phyloP scores from a whole-genome alignment of 2,797 vertebrate species.

The Gambusia yucatana region DNA sequence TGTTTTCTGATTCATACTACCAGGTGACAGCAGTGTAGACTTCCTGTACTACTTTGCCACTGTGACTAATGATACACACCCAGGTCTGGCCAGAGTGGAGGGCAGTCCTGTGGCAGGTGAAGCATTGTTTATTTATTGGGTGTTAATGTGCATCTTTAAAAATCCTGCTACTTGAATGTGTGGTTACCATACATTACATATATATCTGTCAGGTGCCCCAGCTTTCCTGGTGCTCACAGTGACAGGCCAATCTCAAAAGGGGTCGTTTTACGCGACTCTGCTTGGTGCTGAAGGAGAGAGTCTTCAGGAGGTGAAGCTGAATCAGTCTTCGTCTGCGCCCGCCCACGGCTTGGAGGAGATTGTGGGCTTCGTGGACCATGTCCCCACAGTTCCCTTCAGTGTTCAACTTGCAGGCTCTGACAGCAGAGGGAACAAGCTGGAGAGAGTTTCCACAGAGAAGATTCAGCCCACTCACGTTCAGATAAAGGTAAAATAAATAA shows the following conservation, averaged over 20 bases:
- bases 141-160: background rate
- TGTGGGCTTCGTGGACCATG: conserved; percentile 72
- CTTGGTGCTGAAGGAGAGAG: conserved; percentile 71
- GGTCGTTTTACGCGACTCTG: conserved; percentile 76
- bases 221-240: conserved; percentile 83
- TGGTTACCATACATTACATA: background rate
- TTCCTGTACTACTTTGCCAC: conserved; percentile 89
- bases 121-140: background rate
- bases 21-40: conserved; percentile 86
- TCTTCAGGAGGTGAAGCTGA: conserved; percentile 75
- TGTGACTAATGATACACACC: conserved; percentile 83
- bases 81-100: conserved; percentile 84
- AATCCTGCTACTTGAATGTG: background rate
- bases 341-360: conserved; percentile 66
- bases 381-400: conserved; percentile 81
- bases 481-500: conserved; percentile 71
- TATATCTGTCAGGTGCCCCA: conserved; percentile 72
- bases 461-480: conserved; percentile 79
- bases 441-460: conserved; percentile 83
- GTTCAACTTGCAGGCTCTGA: conserved; percentile 81
- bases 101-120: conserved; percentile 83
- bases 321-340: conserved; percentile 56
- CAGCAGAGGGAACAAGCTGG: conserved; percentile 70
- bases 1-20: conserved; percentile 9
- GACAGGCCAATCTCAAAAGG: conserved; percentile 71